These are phyloP conservation scores for Poeciliopsis turneri DNA, from an alignment of 2,797 vertebrate genomes.

Conservation along the genomic window DNA sequence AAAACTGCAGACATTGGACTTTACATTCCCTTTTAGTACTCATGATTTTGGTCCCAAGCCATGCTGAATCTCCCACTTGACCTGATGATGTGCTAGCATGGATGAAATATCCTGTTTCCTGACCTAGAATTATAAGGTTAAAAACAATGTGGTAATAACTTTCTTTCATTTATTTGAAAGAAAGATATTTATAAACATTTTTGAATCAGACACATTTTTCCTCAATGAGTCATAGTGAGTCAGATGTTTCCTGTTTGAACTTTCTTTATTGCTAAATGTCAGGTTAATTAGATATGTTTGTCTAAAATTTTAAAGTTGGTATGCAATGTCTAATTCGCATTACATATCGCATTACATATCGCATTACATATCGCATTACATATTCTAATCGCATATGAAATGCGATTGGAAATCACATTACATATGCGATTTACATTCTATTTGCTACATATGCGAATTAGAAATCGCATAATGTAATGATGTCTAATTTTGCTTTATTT, in stretches of 20 bases:
- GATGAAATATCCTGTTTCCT: constrained; percentile 83
- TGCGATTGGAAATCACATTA: too few relatives aligned
- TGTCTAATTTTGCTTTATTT: background rate
- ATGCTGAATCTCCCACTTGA: constrained; percentile 61
- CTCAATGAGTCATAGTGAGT: background rate
- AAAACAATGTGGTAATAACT: background rate
- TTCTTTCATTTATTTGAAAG: background rate
- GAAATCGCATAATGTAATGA: background rate
- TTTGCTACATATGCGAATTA: too few relatives aligned
- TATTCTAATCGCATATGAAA: too few relatives aligned
- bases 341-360: too few relatives aligned
- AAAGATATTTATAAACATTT: background rate
- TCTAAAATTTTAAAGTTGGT: background rate
- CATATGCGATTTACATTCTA: too few relatives aligned
- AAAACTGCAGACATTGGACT: constrained; percentile 89
- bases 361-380: too few relatives aligned
- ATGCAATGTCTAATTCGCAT: background rate
- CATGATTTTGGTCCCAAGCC: constrained; percentile 80
- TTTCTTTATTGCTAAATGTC: background rate
- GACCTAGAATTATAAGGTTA: constrained; percentile 9
- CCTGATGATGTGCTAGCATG: constrained; percentile 77
- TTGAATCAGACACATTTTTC: background rate
- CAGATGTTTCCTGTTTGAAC: background rate
- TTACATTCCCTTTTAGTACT: constrained; percentile 78
- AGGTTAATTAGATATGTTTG: background rate